Conservation (phyloP, 2,113 vertebrate species). For the Rhodinocichla rosea region DNA sequence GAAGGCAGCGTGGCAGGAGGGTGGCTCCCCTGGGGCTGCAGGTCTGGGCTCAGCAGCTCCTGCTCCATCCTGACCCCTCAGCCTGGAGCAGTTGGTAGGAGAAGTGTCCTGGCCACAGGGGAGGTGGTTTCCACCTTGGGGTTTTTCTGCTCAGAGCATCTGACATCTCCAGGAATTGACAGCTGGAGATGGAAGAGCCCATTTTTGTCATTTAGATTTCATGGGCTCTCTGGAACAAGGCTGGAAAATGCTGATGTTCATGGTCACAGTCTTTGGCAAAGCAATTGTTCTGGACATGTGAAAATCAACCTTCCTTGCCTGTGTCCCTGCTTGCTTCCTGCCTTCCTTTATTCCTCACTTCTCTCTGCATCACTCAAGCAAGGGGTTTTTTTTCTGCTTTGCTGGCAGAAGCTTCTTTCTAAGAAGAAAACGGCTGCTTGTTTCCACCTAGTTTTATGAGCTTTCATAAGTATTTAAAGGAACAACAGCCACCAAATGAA, state of each 20-base stretch:
- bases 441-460: not conserved
- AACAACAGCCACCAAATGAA: not conserved
- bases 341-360: not conserved
- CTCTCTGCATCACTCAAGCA: not conserved
- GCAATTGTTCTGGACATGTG: not conserved
- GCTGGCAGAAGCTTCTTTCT: not conserved
- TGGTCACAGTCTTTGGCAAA: not conserved
- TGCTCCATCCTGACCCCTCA: not conserved
- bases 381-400: not conserved
- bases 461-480: slow-evolving; percentile 32
- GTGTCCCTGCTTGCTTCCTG: not conserved
- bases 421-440: not conserved
- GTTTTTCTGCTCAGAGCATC: rapidly evolving
- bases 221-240: not conserved
- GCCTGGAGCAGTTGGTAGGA: not conserved
- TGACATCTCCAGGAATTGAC: not conserved
- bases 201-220: not conserved
- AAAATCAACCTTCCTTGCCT: not conserved
- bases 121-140: not conserved
- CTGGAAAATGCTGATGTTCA: not conserved
- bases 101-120: not conserved
- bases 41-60: not conserved
- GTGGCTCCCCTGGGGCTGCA: not conserved
- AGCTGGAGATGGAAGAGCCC: not conserved
- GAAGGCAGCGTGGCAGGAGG: rapidly evolving